These are phyloP conservation scores for Sciurus niger DNA, from an alignment of 2,113 vertebrate genomes.

Conservation along the genomic window DNA sequence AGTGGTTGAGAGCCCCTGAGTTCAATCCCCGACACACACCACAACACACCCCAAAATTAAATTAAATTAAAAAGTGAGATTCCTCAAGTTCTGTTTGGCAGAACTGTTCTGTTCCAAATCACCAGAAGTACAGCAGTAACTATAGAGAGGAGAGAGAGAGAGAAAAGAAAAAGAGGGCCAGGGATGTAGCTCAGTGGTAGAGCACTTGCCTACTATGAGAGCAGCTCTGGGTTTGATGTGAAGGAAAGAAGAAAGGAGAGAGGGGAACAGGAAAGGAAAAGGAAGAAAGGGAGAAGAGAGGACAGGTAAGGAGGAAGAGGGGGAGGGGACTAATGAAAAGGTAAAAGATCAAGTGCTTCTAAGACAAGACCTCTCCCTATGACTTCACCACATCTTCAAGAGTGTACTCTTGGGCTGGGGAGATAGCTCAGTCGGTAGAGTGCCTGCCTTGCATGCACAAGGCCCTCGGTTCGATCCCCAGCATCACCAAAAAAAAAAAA, in stretches of 20 bases:
- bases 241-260: no score
- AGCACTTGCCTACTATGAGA: background rate
- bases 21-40: no score
- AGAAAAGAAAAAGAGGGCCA: background rate
- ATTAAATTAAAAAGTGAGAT: background rate
- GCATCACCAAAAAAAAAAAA: no score
- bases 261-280: no score
- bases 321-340: background rate
- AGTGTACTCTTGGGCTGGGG: background rate
- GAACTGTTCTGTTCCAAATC: constrained; percentile 30
- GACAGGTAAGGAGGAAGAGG: background rate
- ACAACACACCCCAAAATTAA: no score
- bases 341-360: background rate
- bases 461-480: no score
- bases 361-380: background rate
- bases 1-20: no score
- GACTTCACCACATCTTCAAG: background rate
- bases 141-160: background rate
- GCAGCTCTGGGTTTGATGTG: no score
- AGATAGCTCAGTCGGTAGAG: no score
- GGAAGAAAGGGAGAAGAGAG: no score
- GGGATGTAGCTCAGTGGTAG: background rate
- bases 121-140: background rate
- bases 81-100: background rate
- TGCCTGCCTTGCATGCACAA: no score